Conservation (phyloP, 2,113 vertebrate species). For the Rhinolophus sinicus region DNA sequence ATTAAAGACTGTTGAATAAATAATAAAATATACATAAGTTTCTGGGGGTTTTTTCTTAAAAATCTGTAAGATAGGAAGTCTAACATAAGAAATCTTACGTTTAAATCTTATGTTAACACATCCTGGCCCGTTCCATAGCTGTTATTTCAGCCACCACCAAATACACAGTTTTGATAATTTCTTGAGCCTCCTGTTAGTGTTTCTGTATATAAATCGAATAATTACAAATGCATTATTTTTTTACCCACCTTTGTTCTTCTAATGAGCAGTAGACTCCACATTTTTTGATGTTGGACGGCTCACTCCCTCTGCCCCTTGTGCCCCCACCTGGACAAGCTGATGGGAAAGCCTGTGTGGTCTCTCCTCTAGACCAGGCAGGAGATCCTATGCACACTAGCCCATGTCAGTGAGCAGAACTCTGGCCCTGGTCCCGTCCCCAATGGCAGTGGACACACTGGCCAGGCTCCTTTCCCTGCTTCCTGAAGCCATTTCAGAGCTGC, state of each 20-base stretch:
- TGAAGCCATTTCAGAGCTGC: slow-evolving; percentile 2
- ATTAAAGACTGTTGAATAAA: background rate
- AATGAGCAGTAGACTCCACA: background rate
- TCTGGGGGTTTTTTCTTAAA: background rate
- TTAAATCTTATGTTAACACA: background rate
- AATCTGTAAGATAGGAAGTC: background rate
- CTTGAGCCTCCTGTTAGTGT: background rate
- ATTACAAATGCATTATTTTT: background rate
- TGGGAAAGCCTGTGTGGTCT: background rate
- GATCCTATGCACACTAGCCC: background rate
- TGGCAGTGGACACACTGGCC: background rate
- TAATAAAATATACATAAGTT: background rate
- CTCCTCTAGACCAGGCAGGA: background rate
- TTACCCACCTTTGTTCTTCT: background rate
- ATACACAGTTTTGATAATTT: background rate
- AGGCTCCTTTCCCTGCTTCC: background rate
- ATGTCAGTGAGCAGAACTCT: background rate
- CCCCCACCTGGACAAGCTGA: background rate
- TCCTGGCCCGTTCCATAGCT: background rate
- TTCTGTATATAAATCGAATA: background rate
- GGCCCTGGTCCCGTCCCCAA: background rate
- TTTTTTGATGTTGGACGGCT: background rate
- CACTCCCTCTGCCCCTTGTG: background rate
- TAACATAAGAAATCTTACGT: background rate
- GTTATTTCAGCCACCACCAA: background rate